Conservation (phyloP, 2,888 invertebrate species). For the Drosophila maculinotata region DNA sequence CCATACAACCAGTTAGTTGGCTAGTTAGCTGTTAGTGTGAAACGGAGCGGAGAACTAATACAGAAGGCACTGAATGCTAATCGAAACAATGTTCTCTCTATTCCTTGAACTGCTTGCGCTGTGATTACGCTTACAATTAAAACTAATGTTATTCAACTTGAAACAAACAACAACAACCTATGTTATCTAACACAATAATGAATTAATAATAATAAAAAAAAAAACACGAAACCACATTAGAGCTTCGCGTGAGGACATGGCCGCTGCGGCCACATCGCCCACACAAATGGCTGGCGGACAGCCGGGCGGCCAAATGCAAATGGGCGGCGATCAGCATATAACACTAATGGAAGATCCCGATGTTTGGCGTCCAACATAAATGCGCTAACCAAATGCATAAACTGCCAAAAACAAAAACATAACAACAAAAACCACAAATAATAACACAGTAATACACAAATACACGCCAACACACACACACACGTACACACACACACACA, state of each 20-base stretch:
- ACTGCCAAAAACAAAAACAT: conserved; percentile 65
- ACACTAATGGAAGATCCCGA: conserved; percentile 97
- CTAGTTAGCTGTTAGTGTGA: conserved; percentile 38
- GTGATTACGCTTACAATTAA: conserved; percentile 66
- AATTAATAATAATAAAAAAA: conserved; percentile 20
- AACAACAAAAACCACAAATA: conserved; percentile 15
- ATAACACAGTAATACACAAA: conserved; percentile 23
- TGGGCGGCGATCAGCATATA: conserved; percentile 88
- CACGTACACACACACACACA: conserved; percentile 33
- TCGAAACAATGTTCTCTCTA: conserved; percentile 71
- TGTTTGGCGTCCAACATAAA: conserved; percentile 97
- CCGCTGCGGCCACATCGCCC: conserved; percentile 90
- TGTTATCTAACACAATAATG: conserved; percentile 25
- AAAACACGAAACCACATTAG: conserved; percentile 84
- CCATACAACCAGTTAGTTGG: conserved; percentile 20
- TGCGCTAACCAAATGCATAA: conserved; percentile 62
- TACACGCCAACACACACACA: conserved; percentile 31
- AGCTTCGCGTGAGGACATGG: conserved; percentile 94
- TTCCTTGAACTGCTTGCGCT: conserved; percentile 68
- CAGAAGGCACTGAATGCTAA: conserved; percentile 57
- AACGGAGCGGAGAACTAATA: conserved; percentile 30
- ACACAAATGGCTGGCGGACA: conserved; percentile 88
- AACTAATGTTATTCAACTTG: conserved; percentile 37
- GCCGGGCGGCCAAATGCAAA: conserved; percentile 83
- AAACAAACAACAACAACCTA: conserved; percentile 32